phyloP scores from a whole-genome alignment of 2,113 vertebrate genomes.

The Pelodiscus sinensis region DNA sequence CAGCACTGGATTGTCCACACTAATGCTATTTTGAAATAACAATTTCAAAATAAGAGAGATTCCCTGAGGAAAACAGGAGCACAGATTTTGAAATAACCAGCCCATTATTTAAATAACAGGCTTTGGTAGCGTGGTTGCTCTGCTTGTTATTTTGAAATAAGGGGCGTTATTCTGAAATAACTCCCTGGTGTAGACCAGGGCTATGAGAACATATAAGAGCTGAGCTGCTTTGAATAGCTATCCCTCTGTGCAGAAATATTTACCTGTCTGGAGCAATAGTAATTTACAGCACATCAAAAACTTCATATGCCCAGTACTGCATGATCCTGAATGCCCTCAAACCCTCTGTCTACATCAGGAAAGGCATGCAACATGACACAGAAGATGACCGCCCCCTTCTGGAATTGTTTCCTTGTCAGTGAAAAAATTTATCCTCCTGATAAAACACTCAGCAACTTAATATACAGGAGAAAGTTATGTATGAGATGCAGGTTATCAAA shows the following conservation, averaged over 20 bases:
- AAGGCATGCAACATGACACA: background rate
- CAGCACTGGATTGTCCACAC: too few species aligned
- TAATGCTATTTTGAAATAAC: too few species aligned
- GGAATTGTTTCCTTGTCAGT: background rate
- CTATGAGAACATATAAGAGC: background rate
- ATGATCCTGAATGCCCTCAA: background rate
- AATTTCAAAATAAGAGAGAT: too few species aligned
- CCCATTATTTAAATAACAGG: too few species aligned
- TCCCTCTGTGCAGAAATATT: background rate
- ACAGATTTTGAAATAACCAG: too few species aligned
- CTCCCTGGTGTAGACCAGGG: too few species aligned
- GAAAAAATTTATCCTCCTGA: background rate
- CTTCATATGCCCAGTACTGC: background rate
- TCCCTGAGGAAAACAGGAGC: too few species aligned
- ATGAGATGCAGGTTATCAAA: background rate
- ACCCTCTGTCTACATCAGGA: background rate
- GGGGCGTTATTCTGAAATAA: too few species aligned
- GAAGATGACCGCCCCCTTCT: background rate
- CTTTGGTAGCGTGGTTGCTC: too few species aligned
- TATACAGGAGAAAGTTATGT: background rate
- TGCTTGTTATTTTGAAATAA: too few species aligned
- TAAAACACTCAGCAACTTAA: background rate
- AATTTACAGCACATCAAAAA: background rate
- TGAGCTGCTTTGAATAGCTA: background rate
- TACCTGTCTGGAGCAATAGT: background rate